A percentile compares a stretch with the other conserved stretches of the same genome.
Conservation (phyloP, 2,113 vertebrate species). For the Paramormyrops kingsleyae region DNA sequence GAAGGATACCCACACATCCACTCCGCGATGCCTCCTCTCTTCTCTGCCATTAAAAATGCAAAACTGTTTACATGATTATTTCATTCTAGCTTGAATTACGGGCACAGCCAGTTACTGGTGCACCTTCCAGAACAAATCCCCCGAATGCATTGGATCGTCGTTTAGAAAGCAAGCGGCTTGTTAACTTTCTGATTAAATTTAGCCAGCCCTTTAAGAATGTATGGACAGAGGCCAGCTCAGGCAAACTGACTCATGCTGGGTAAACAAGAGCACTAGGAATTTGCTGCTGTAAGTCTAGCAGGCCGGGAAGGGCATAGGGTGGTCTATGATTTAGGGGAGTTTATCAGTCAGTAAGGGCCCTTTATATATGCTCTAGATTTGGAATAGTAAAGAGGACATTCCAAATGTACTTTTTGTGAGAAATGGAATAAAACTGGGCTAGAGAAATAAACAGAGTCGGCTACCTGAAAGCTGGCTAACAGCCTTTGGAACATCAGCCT, state of each 20-base stretch:
- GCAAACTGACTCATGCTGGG: slow-evolving; percentile 88
- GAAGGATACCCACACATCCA: slow-evolving; percentile 60
- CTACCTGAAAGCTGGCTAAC: not conserved
- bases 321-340: not conserved
- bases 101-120: slow-evolving; percentile 77
- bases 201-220: slow-evolving; percentile 97
- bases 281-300: slow-evolving; percentile 69
- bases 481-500: not conserved
- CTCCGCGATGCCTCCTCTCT: slow-evolving; percentile 26
- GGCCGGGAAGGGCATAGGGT: not conserved
- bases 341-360: not conserved
- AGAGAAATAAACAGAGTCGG: not conserved
- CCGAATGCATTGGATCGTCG: slow-evolving; percentile 83
- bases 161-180: slow-evolving; percentile 87
- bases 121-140: slow-evolving; percentile 93
- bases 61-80: slow-evolving; percentile 79
- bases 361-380: slow-evolving; percentile 27
- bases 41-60: slow-evolving; percentile 79
- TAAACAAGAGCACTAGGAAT: slow-evolving; percentile 76
- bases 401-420: not conserved
- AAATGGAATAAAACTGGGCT: not conserved
- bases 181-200: slow-evolving; percentile 98
- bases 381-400: slow-evolving; percentile 44
- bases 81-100: slow-evolving; percentile 70
- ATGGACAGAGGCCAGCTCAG: slow-evolving; percentile 85